phyloP scores from a whole-genome alignment of 2,113 vertebrate species.

The Megaceryle maxima region DNA sequence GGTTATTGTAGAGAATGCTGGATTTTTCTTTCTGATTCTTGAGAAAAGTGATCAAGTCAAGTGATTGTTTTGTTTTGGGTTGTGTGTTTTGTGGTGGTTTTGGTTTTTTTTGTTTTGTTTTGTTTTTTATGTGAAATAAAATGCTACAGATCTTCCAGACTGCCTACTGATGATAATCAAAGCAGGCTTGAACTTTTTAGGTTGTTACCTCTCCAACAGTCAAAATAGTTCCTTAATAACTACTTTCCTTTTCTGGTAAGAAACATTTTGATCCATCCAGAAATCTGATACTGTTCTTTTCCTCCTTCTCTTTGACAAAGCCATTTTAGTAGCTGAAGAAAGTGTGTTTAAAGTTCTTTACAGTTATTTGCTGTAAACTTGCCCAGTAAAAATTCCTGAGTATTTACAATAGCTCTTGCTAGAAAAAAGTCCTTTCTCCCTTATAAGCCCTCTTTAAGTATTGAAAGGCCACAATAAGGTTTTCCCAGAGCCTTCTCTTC shows the following conservation, averaged over 20 bases:
- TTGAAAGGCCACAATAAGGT: not conserved
- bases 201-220: not conserved
- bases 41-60: not conserved
- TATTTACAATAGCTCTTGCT: not conserved
- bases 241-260: not conserved
- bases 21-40: not conserved
- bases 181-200: not conserved
- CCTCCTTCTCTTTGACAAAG: not conserved
- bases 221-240: not conserved
- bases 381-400: not conserved
- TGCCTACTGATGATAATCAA: not conserved
- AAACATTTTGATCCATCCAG: not conserved
- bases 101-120: too few relatives aligned
- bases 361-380: not conserved
- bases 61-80: too few relatives aligned
- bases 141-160: not conserved
- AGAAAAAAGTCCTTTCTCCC: not conserved
- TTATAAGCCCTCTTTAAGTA: not conserved
- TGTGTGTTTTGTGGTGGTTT: too few relatives aligned
- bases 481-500: not conserved
- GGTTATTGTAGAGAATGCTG: fast-evolving
- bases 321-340: not conserved
- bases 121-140: not conserved
- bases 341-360: not conserved
- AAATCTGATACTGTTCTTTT: not conserved